Base-by-base conservation (phyloP, 2,888 invertebrate species). In the Aradus depressus region DNA sequence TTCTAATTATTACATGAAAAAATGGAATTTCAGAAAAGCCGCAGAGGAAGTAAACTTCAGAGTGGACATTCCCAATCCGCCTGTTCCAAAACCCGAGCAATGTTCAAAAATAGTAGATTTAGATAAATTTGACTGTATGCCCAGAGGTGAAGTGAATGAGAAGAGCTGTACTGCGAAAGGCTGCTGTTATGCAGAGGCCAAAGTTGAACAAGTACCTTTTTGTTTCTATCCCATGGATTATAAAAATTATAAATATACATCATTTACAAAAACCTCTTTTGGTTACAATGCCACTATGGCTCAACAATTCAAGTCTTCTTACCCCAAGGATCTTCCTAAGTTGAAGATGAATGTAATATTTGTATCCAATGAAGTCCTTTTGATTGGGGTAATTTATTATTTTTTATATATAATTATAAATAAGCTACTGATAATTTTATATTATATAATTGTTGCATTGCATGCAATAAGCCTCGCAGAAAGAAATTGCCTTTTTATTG, bases 171-270 rank as follows among this genome's bases (percentile, higher is more conserved):
- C 44, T 43, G 31, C 19, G 12, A 50, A 59, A 41, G 60, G 60
- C 14, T 62, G 62, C 48, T 62, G 62, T 52, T 62, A 60, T 60
- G 45, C 22, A 21, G 44, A 50, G 25, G 41, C 53, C 3, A 39
- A 48, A 10, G 39, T 50, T 39, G 35, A 43, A 6, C 38, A 76
- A 59, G 71, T 75, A 1, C 86, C 87, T 1, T 82, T 75, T 66
- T 87, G 87, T 65, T 86, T 74, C 67, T 87, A 81, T 65, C 82
- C 84, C 0, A 68, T 73, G 1, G 72, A 76, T 54, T 84, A 78
- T 68, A 71, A 70, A 43, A 73, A 76, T n/a, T 86, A 81, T 63
- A 51, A 47, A 18, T 47, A 43, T 35, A 47, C 39, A 3, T 25
- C 28, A 14, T 16, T 49, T 22, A 41, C 16, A 18, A 41, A 49